These are phyloP conservation scores for Eledona agricola DNA, from an alignment of 2,888 invertebrate genomes.

Conservation along the genomic window DNA sequence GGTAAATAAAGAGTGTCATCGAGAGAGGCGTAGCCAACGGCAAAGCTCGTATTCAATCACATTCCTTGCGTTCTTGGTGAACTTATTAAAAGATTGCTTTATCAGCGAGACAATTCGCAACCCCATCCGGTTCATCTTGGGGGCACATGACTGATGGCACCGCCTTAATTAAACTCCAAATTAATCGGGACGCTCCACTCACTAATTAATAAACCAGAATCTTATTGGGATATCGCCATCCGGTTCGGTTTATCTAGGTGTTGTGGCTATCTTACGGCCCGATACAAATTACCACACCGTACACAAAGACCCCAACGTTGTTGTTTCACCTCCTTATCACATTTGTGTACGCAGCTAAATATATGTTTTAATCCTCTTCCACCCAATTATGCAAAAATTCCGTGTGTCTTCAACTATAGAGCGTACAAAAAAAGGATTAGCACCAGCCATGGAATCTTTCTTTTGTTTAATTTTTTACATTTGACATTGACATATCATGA, in stretches of 20 bases:
- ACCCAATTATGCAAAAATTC: too few relatives aligned
- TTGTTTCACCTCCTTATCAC: too few relatives aligned
- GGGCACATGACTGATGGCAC: constrained; percentile 56
- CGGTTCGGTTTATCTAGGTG: constrained; percentile 37
- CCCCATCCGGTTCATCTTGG: constrained; percentile 51
- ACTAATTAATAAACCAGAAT: constrained; percentile 59
- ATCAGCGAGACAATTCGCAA: constrained; percentile 57
- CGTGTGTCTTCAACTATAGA: too few relatives aligned
- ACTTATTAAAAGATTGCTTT: constrained; percentile 61
- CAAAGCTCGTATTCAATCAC: constrained; percentile 50
- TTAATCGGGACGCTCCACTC: constrained; percentile 54
- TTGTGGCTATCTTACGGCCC: constrained; percentile 32
- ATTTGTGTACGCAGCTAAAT: too few relatives aligned
- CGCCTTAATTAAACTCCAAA: constrained; percentile 58
- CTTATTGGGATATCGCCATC: constrained; percentile 44
- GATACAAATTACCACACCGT: constrained; percentile 26
- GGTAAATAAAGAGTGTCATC: constrained; percentile 51
- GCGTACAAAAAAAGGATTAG: too few relatives aligned
- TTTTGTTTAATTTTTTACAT: too few relatives aligned
- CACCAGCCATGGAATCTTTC: too few relatives aligned
- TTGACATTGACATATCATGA: too few relatives aligned
- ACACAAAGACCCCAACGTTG: too few relatives aligned
- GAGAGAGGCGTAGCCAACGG: constrained; percentile 33
- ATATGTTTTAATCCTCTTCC: too few relatives aligned
- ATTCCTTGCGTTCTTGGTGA: constrained; percentile 52